Evolutionary conservation across 2,113 vertebrate species (phyloP), one percentile per base, ranked within the genome.

Genomic region (Himantopus leucocephalus): DNA sequence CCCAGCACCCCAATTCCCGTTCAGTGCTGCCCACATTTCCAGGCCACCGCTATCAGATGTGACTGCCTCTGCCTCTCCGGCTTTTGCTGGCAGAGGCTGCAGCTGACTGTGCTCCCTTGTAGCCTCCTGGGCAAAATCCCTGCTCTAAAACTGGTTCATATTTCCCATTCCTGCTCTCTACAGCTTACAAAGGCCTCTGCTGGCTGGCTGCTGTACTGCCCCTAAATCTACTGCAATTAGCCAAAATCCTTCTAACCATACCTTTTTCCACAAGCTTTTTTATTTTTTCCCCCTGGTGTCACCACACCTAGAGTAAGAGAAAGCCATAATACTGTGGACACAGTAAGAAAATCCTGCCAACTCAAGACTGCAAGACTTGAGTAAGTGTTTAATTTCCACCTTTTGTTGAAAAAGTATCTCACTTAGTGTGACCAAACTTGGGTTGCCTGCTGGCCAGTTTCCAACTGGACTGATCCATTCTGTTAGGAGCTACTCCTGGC

Each of bases 371-470:
- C 64, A 94, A 43, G 88, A 16, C 64, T 96, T 96, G 94, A 95
- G 72, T 90, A 93, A 96, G 96, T 96, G 95, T 96, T 97, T 96
- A 92, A 96, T 96, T 95, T 96, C 94, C 95, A 94, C 86, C 22
- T 91, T 78, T 64, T 85, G 66, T 62, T 95, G 45, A 90, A 96
- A 74, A 94, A 89, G 64, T 41, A 55, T 55, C 83, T 92, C 64
- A 50, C 47, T 90, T 55, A 68, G 77, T 5, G 2, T 78, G 86
- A 84, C 76, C 76, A 72, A 81, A 85, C 37, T 78, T 32, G 8
- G n/a, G n/a, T 50, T 89, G 86, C 56, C 67, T 63, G n/a, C 52
- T 96, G 93, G 70, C 48, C 52, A 6, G 14, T 55, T 92, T 96
- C 95, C 95, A 95, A 1, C 15, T 30, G 64, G 52, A 47, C 17